Evolutionary conservation across 2,888 invertebrate species (phyloP).

Genomic region (Dolichomitus sp.): DNA sequence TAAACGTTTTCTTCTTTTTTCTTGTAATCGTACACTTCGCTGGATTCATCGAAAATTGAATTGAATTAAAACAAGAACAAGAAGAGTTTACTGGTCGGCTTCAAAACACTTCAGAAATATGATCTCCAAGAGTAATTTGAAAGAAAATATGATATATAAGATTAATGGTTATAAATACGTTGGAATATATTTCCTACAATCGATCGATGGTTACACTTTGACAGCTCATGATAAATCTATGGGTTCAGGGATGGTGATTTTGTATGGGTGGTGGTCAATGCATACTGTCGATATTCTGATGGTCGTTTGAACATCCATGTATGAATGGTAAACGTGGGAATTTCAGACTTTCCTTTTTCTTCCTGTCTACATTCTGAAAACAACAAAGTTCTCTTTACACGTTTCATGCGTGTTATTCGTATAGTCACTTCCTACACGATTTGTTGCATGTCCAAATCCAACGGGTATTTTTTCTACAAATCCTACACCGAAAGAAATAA

Average conservation of each 20-base stretch:
- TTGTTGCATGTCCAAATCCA: too few relatives aligned
- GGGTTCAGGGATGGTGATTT: background rate
- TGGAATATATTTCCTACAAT: background rate
- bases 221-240: slow-evolving; percentile 5
- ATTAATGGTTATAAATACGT: background rate
- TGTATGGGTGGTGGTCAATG: slow-evolving; percentile 42
- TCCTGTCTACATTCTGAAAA: too few relatives aligned
- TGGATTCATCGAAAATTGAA: background rate
- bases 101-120: background rate
- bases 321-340: slow-evolving; percentile 9
- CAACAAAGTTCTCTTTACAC: too few relatives aligned
- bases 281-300: slow-evolving; percentile 59
- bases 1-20: background rate
- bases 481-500: too few relatives aligned
- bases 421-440: too few relatives aligned
- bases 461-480: too few relatives aligned
- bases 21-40: slow-evolving; percentile 11
- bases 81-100: background rate
- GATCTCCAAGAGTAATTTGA: background rate
- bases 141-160: background rate
- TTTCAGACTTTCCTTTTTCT: background rate
- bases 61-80: background rate
- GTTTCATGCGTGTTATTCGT: too few relatives aligned
- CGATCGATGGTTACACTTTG: background rate
- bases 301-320: slow-evolving; percentile 63